phyloP scores from a whole-genome alignment of 2,888 invertebrate species.

The Cryptocheilus praepositus region DNA sequence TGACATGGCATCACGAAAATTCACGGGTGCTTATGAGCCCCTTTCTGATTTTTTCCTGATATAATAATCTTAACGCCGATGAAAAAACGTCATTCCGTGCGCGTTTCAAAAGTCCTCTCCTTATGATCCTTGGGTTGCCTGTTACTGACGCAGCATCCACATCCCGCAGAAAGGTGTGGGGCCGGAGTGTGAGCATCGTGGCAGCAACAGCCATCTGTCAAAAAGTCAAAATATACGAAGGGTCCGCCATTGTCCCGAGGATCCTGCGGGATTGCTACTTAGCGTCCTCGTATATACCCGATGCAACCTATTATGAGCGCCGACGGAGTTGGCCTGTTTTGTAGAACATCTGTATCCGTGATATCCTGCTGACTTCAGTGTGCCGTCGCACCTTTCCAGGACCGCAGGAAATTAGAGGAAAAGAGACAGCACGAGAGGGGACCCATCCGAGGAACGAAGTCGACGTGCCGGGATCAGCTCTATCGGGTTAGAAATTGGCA shows the following conservation, averaged over 20 bases:
- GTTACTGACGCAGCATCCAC: slow-evolving; percentile 10
- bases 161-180: slow-evolving; percentile 11
- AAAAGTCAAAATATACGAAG: slow-evolving; percentile 75
- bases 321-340: slow-evolving; percentile 64
- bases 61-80: too few relatives aligned
- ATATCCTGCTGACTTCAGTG: slow-evolving; percentile 51
- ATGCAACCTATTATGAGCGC: slow-evolving; percentile 65
- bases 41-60: too few relatives aligned
- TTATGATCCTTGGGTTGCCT: slow-evolving; percentile 40
- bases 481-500: slow-evolving; percentile 27
- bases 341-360: slow-evolving; percentile 72
- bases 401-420: slow-evolving; percentile 5
- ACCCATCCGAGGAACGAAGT: slow-evolving; percentile 27
- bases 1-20: too few relatives aligned
- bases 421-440: slow-evolving; percentile 2
- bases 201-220: slow-evolving; percentile 71
- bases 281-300: slow-evolving; percentile 67
- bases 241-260: slow-evolving; percentile 67
- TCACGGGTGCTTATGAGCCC: too few relatives aligned
- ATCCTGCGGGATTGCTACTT: slow-evolving; percentile 74
- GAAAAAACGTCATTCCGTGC: too few relatives aligned
- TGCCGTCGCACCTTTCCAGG: slow-evolving; percentile 21
- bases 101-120: slow-evolving; percentile 7
- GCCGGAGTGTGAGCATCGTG: slow-evolving; percentile 26
- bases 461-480: slow-evolving; percentile 25